A percentile compares a stretch with the other conserved stretches of the same genome.
These are phyloP conservation scores for Patella vulgata DNA, from an alignment of 1,140 invertebrate species.

Conservation along the genomic window DNA sequence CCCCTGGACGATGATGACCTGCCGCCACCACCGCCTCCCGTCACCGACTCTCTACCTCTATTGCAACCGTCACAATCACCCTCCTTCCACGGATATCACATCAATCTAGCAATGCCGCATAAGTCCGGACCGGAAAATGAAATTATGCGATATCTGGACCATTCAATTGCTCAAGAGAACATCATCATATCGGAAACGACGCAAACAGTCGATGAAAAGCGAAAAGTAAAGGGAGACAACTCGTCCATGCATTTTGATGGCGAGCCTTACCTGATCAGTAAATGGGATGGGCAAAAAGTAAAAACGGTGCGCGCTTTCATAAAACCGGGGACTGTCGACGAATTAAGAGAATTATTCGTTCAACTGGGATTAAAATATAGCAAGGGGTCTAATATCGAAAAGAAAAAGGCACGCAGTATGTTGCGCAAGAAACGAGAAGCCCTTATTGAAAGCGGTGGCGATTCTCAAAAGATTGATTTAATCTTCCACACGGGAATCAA, in stretches of 20 bases:
- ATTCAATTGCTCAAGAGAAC: background rate
- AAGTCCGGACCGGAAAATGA: background rate
- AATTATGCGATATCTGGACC: background rate
- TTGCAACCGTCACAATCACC: background rate
- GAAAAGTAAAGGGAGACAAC: background rate
- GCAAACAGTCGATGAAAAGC: background rate
- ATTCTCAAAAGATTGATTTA: no score
- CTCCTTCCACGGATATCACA: background rate
- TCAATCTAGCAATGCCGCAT: background rate
- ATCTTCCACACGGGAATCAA: no score
- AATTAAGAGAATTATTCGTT: slow-evolving; percentile 10
- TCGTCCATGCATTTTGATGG: background rate
- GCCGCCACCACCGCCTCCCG: slow-evolving; percentile 4
- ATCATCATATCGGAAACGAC: background rate
- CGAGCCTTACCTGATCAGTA: background rate
- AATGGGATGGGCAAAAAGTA: slow-evolving; percentile 2
- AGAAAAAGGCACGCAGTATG: no score
- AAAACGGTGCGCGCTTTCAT: slow-evolving; percentile 15
- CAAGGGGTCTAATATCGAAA: no score
- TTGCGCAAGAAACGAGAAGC: no score
- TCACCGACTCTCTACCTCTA: background rate
- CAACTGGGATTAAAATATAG: background rate
- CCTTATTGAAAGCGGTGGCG: no score
- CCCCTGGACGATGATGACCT: background rate
- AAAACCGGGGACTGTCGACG: slow-evolving; percentile 17